Percentiles rank a stretch among this genome's conserved stretches.
phyloP scores from a whole-genome alignment of 2,888 invertebrate genomes.

The Agrotis segetum region DNA sequence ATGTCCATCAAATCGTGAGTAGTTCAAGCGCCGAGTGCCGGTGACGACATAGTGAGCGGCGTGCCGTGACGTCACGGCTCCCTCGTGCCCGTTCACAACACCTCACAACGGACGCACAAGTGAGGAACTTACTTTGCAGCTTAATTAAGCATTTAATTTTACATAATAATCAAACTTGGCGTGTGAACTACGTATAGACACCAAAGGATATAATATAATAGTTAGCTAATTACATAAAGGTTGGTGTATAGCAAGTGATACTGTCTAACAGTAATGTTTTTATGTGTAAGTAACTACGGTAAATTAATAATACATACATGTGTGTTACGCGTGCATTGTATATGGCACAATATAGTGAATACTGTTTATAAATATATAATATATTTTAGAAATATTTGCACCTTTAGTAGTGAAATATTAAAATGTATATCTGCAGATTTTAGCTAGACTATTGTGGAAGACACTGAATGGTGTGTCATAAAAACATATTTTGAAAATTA shows the following conservation, averaged over 20 bases:
- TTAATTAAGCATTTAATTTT: conserved; percentile 57
- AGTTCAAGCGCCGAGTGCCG: conserved; percentile 82
- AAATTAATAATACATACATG: conserved; percentile 77
- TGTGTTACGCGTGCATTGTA: conserved; percentile 89
- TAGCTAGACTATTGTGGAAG: conserved; percentile 83
- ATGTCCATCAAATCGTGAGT: conserved; percentile 79
- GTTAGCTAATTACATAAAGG: conserved; percentile 82
- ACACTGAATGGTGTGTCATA: conserved; percentile 65
- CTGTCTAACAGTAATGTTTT: conserved; percentile 89
- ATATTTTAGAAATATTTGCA: conserved; percentile 91
- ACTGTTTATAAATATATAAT: conserved; percentile 87
- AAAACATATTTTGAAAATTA: conserved; percentile 76
- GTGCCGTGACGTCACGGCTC: conserved; percentile 27
- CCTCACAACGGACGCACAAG: conserved; percentile 33
- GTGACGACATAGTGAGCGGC: conserved; percentile 26
- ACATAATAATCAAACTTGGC: conserved; percentile 74
- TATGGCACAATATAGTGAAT: conserved; percentile 87
- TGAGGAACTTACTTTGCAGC: conserved; percentile 61
- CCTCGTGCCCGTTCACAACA: conserved; percentile 28
- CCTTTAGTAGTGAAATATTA: conserved; percentile 89
- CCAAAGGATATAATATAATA: conserved; percentile 82
- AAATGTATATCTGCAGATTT: conserved; percentile 88
- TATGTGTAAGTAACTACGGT: conserved; percentile 84
- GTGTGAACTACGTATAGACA: conserved; percentile 85
- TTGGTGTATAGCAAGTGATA: conserved; percentile 88